phyloP scores from a whole-genome alignment of 2,888 invertebrate species.

The Dinocampus coccinellae region DNA sequence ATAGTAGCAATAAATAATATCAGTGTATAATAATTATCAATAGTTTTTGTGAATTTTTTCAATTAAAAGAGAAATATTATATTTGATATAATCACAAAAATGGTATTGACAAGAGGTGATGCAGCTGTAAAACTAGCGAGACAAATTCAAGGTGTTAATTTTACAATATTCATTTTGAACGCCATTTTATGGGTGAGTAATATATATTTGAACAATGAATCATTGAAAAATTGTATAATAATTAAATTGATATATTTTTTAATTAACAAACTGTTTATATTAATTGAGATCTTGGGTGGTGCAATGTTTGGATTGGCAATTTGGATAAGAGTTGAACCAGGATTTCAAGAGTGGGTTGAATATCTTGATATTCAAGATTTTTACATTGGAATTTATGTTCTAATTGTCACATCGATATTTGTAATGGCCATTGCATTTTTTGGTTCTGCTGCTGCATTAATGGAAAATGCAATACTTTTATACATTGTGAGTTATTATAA shows the following conservation, averaged over 20 bases:
- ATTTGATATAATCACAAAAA: slow-evolving; percentile 36
- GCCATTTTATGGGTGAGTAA: slow-evolving; percentile 85
- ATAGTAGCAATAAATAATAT: too few relatives aligned
- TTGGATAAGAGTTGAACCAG: slow-evolving; percentile 86
- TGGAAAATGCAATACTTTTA: slow-evolving; percentile 80
- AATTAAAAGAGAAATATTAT: neutral
- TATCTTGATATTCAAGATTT: slow-evolving; percentile 81
- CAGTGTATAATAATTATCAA: too few relatives aligned
- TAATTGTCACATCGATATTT: slow-evolving; percentile 79
- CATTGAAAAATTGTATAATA: too few relatives aligned
- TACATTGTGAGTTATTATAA: slow-evolving; percentile 75
- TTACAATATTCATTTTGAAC: slow-evolving; percentile 85
- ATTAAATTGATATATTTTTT: too few relatives aligned
- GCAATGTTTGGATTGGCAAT: slow-evolving; percentile 83
- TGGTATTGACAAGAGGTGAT: slow-evolving; percentile 67
- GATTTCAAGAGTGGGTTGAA: slow-evolving; percentile 85
- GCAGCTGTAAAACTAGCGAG: slow-evolving; percentile 77
- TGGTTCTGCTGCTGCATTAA: slow-evolving; percentile 86
- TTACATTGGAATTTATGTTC: slow-evolving; percentile 87
- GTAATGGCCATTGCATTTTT: slow-evolving; percentile 84
- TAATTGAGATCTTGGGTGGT: slow-evolving; percentile 80
- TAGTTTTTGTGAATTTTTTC: too few relatives aligned
- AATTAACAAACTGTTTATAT: slow-evolving; percentile 21
- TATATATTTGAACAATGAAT: slow-evolving; percentile 9
- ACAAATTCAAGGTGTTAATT: slow-evolving; percentile 85